phyloP scores from a whole-genome alignment of 2,888 invertebrate species.

The Argyresthia goedartella region DNA sequence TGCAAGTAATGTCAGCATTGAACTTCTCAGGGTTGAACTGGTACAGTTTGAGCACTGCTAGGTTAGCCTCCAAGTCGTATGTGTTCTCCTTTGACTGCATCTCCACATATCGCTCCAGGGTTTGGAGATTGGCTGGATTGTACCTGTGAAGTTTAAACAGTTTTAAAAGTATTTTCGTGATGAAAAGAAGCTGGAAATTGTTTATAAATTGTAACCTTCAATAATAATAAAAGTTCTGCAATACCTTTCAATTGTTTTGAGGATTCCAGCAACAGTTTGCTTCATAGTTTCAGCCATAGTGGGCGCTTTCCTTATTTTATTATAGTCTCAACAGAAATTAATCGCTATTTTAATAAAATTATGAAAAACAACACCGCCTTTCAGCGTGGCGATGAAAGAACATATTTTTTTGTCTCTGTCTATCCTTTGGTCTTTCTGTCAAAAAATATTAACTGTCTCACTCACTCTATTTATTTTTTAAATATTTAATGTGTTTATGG shows the following conservation, averaged over 20 bases:
- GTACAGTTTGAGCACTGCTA: constrained; percentile 96
- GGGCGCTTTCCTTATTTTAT: background rate
- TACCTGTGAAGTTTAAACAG: constrained; percentile 74
- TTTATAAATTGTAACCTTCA: constrained; percentile 5
- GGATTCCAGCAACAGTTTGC: constrained; percentile 86
- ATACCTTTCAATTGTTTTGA: constrained; percentile 93
- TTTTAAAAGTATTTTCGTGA: background rate
- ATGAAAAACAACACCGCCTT: background rate
- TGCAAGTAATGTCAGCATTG: constrained; percentile 86
- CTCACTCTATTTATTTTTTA: too few relatives aligned
- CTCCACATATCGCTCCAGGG: constrained; percentile 92
- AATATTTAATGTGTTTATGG: too few relatives aligned
- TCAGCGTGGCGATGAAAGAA: background rate
- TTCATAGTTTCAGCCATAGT: constrained; percentile 86
- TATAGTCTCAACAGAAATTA: background rate
- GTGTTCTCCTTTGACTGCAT: constrained; percentile 93
- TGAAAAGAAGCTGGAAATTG: background rate
- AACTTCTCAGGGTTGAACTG: constrained; percentile 94
- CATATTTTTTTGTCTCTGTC: too few relatives aligned
- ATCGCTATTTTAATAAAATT: background rate
- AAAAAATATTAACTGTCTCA: too few relatives aligned
- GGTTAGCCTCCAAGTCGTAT: constrained; percentile 96
- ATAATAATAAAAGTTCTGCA: too few relatives aligned
- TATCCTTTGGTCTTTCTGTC: too few relatives aligned
- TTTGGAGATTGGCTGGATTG: constrained; percentile 94